phyloP scores from a whole-genome alignment of 2,797 vertebrate species.

The Morus bassanus region DNA sequence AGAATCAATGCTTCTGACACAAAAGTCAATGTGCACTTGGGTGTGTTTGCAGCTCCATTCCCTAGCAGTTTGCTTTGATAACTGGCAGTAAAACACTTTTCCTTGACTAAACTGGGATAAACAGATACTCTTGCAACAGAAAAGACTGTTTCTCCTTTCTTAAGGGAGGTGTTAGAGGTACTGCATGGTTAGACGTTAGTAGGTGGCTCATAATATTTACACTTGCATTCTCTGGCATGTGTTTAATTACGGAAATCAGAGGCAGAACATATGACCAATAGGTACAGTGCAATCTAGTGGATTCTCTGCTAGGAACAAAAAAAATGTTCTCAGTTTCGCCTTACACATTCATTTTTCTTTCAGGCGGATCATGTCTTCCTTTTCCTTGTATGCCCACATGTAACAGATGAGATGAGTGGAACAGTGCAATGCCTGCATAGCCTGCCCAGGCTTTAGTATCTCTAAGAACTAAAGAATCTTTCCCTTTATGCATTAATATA shows the following conservation, averaged over 20 bases:
- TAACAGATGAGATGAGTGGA: not conserved
- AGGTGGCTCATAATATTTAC: not conserved
- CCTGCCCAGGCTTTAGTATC: not conserved
- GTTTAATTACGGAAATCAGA: not conserved
- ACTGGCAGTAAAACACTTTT: not conserved
- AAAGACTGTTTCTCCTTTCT: no score
- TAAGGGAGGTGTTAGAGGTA: not conserved
- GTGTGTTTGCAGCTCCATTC: not conserved
- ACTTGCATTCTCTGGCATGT: not conserved
- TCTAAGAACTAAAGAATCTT: not conserved
- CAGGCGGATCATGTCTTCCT: not conserved
- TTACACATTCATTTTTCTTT: accelerated
- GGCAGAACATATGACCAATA: not conserved
- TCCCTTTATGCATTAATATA: not conserved
- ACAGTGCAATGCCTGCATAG: not conserved
- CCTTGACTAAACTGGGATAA: not conserved
- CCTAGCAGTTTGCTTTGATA: not conserved
- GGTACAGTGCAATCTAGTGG: not conserved
- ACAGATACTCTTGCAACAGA: not conserved
- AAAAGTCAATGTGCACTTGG: accelerated
- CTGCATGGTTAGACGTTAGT: not conserved
- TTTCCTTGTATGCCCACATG: accelerated
- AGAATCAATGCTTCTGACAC: not conserved
- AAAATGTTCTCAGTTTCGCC: not conserved
- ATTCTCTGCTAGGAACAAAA: not conserved